phyloP scores from a whole-genome alignment of 2,113 vertebrate genomes.

The Lepisosteus osseus region DNA sequence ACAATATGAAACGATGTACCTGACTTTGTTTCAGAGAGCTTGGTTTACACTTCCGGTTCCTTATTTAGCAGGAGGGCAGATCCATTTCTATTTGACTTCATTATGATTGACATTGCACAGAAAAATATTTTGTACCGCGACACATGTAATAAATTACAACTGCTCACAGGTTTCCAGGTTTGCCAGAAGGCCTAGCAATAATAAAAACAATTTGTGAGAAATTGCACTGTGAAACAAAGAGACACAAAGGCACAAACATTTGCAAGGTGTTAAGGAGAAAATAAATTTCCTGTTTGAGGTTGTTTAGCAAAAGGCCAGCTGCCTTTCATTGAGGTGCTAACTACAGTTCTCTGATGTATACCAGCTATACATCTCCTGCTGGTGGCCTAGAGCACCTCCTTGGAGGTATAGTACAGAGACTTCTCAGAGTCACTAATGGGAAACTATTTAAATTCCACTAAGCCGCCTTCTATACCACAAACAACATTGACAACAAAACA shows the following conservation, averaged over 20 bases:
- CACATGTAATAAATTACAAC: neutral
- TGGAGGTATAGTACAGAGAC: neutral
- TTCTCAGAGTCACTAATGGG: too few relatives aligned
- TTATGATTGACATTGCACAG: too few relatives aligned
- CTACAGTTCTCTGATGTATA: neutral
- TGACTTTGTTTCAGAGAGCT: too few relatives aligned
- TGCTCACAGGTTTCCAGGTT: neutral
- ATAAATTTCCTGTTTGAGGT: conserved; percentile 21
- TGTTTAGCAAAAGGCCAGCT: conserved; percentile 22
- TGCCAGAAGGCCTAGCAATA: neutral
- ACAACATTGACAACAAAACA: too few relatives aligned
- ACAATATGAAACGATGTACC: too few relatives aligned
- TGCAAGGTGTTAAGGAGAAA: conserved; percentile 20
- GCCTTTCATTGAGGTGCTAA: conserved; percentile 10
- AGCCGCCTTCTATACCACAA: too few relatives aligned
- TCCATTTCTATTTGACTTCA: too few relatives aligned
- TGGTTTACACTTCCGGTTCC: too few relatives aligned
- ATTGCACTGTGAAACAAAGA: conserved; percentile 15
- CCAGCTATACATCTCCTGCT: neutral
- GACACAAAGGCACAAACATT: neutral
- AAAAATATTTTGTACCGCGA: too few relatives aligned
- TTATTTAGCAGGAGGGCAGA: too few relatives aligned
- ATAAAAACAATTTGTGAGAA: neutral
- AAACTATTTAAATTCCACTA: too few relatives aligned
- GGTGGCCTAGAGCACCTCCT: neutral